Evolutionary conservation across 2,113 vertebrate species (phyloP).

Genomic region (Tylochromis polylepis): DNA sequence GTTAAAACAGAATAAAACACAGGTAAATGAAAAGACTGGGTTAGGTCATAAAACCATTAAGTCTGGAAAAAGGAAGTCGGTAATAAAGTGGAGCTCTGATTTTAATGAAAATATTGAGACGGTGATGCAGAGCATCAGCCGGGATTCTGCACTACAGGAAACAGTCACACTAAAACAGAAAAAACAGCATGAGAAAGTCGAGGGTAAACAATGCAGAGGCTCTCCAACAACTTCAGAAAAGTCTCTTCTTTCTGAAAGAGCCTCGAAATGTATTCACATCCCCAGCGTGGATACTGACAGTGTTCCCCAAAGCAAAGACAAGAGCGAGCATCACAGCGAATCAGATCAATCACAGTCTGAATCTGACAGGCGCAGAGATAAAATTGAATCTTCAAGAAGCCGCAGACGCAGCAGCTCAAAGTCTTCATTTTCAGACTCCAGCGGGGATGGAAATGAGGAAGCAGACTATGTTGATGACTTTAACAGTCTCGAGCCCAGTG

Average conservation of each 20-base stretch:
- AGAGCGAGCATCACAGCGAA: not conserved
- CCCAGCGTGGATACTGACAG: constrained; percentile 10
- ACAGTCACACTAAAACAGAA: not conserved
- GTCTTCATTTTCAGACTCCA: constrained; percentile 67
- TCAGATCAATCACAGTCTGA: constrained; percentile 10
- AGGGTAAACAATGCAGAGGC: not conserved
- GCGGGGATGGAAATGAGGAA: constrained; percentile 59
- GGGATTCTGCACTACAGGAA: not conserved
- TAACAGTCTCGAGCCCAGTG: constrained; percentile 65
- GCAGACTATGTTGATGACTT: constrained; percentile 80
- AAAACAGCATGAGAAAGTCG: not conserved
- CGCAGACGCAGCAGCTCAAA: constrained; percentile 41
- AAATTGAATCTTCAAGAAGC: constrained; percentile 6
- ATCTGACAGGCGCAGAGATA: constrained; percentile 1
- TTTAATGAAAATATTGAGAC: constrained; percentile 66
- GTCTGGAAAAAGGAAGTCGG: not conserved
- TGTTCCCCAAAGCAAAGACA: not conserved
- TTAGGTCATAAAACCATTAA: not conserved
- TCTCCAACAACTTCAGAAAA: not conserved
- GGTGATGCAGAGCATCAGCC: constrained; percentile 41
- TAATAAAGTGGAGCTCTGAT: constrained; percentile 15
- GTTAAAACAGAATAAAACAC: constrained; percentile 19
- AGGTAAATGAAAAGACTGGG: not conserved
- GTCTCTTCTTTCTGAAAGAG: not conserved
- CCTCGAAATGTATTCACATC: constrained; percentile 14